Base-by-base conservation (phyloP, 2,113 vertebrate species). In the Aythya baeri region DNA sequence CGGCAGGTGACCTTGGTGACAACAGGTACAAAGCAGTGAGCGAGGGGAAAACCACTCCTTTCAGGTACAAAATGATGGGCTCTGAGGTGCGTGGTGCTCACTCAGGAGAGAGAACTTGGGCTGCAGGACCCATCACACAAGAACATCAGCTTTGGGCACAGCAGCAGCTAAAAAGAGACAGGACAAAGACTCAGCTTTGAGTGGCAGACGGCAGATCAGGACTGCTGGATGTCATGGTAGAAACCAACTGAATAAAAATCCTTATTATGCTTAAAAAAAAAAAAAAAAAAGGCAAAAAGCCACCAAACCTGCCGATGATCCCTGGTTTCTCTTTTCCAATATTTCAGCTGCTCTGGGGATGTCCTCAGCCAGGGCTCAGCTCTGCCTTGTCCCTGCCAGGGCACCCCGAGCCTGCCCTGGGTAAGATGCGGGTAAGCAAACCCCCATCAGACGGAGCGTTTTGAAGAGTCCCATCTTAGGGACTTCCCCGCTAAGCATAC, bases 201-300 rank as follows among this genome's bases (percentile, higher is more conserved):
- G 44, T 44, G 50, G 57, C 72, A 79, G 72, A 83, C 8, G 25
- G 79, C 21, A 79, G 44, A 44, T 55, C 17, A n/a, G 25, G 70
- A 52, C 1, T 1, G 2, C 3, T 49, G 57, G 44, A 54, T 1
- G 4, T 27, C 57, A 63, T 0, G 3, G 49, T 12, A 80, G 62
- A 70, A 87, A 79, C 25, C 44, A 57, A 9, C 8, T 18, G 27
- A 74, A 70, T 0, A 61, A 62, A 87, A 91, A 68, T 26, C 16
- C 31, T 57, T 3, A 4, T 65, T 44, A 8, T 7, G 27, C 22
- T 41, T 46, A 57, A 62, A 21, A 65, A 65, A 65, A 44, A 12
- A 18, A 52, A 34, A 70, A 65, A 65, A 44, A 12, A 21, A 46
- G 66, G 50, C 18, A 77, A 25, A 61, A 59, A 65, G 31, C 8